phyloP scores from a whole-genome alignment of 2,888 invertebrate genomes.

The Hipparchia semele region DNA sequence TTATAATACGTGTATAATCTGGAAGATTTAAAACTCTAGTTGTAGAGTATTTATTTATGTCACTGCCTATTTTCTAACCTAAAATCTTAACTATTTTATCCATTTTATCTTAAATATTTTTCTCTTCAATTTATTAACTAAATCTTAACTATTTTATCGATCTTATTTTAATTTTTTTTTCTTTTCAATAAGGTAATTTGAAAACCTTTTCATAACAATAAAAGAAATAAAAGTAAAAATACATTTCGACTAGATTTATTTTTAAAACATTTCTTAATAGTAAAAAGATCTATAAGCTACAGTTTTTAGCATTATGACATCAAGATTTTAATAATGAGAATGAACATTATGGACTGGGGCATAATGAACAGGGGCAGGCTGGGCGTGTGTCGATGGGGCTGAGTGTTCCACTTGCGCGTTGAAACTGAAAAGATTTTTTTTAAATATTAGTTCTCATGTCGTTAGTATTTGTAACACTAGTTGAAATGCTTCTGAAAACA shows the following conservation, averaged over 20 bases:
- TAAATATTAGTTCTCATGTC: too few species aligned
- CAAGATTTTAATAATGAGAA: conserved; percentile 19
- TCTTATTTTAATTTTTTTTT: too few species aligned
- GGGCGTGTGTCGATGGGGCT: conserved; percentile 54
- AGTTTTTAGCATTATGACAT: not conserved
- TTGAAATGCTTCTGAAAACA: too few species aligned
- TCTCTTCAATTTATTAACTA: too few species aligned
- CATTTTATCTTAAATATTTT: too few species aligned
- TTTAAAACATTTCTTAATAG: not conserved
- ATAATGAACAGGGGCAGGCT: conserved; percentile 44
- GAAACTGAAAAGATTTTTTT: conserved; percentile 20
- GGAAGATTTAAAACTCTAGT: too few species aligned
- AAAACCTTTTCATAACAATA: not conserved
- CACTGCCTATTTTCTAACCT: too few species aligned
- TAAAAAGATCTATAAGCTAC: not conserved
- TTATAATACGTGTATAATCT: too few species aligned
- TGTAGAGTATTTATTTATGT: too few species aligned
- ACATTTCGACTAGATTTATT: conserved; percentile 18
- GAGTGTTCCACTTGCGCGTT: conserved; percentile 69
- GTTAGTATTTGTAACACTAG: too few species aligned
- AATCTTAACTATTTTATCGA: too few species aligned
- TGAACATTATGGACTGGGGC: conserved; percentile 20
- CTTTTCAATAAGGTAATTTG: not conserved
- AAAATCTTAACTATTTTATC: too few species aligned
- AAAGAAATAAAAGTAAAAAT: conserved; percentile 9